Evolutionary conservation across 1,140 invertebrate genomes (phyloP).

Genomic region (Ooceraea biroi): DNA sequence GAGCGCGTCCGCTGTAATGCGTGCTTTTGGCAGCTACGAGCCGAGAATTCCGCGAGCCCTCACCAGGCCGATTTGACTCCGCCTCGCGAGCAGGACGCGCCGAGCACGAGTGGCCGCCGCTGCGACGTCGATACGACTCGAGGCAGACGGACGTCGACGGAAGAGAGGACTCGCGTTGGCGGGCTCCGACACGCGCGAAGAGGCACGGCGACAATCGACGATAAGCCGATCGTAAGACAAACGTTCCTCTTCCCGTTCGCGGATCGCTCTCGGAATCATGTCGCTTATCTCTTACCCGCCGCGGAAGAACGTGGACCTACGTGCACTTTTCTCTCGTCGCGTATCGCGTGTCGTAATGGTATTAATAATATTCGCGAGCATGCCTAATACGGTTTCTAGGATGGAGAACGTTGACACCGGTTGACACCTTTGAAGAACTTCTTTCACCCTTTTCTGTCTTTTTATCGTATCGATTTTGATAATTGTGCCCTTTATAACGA

Average conservation of each 20-base stretch:
- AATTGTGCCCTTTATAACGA: not conserved
- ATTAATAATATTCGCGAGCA: not conserved
- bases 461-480: not conserved
- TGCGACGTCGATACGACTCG: not conserved
- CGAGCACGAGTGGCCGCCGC: not conserved
- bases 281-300: not conserved
- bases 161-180: not conserved
- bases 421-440: not conserved
- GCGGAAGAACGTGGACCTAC: not conserved
- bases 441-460: not conserved
- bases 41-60: not conserved
- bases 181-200: not conserved
- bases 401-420: not conserved
- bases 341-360: not conserved
- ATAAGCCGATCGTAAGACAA: constrained; percentile 26
- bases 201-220: not conserved
- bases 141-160: not conserved
- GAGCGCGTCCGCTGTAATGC: not conserved
- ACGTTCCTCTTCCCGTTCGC: not conserved
- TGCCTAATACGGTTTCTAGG: not conserved
- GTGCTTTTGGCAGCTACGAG: not conserved
- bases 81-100: not conserved
- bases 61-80: not conserved
- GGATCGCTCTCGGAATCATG: not conserved
- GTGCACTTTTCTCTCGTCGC: not conserved